These are phyloP conservation scores for Drosophila pruinosa DNA, from an alignment of 1,140 invertebrate genomes.

Conservation along the genomic window DNA sequence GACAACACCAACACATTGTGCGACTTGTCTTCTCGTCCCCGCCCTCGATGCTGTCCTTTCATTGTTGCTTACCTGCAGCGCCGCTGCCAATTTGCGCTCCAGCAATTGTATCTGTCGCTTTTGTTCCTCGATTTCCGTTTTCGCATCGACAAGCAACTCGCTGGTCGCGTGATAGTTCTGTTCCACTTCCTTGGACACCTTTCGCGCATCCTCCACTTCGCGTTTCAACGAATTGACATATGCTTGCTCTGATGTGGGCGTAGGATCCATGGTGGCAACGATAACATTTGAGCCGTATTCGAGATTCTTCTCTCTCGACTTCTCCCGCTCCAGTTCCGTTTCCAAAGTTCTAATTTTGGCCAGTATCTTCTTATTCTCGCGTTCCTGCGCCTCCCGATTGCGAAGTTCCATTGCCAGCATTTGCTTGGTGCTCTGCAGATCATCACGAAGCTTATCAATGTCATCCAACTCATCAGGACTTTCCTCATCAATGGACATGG, in stretches of 20 bases:
- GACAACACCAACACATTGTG: constrained; percentile 49
- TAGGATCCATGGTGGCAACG: constrained; percentile 79
- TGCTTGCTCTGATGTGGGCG: constrained; percentile 83
- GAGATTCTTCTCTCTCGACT: constrained; percentile 85
- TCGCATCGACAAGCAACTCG: constrained; percentile 89
- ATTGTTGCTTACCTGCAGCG: constrained; percentile 83
- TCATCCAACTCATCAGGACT: constrained; percentile 93
- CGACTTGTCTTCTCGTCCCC: neutral
- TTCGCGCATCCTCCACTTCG: constrained; percentile 89
- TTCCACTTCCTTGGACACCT: constrained; percentile 90
- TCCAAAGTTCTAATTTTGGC: constrained; percentile 91
- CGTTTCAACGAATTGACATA: constrained; percentile 88
- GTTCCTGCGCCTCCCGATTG: constrained; percentile 92
- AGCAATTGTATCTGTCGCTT: constrained; percentile 89
- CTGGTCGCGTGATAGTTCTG: constrained; percentile 89
- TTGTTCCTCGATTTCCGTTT: constrained; percentile 90
- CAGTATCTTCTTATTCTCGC: constrained; percentile 92
- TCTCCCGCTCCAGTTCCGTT: constrained; percentile 88
- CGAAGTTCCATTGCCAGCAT: constrained; percentile 93
- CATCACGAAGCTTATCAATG: constrained; percentile 94
- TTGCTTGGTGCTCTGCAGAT: constrained; percentile 95
- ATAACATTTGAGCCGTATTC: constrained; percentile 83
- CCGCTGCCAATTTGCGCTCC: constrained; percentile 88
- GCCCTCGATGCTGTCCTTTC: neutral
- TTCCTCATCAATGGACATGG: constrained; percentile 83